phyloP scores from a whole-genome alignment of 2,888 invertebrate species.

The Gandaritis pyraliata region DNA sequence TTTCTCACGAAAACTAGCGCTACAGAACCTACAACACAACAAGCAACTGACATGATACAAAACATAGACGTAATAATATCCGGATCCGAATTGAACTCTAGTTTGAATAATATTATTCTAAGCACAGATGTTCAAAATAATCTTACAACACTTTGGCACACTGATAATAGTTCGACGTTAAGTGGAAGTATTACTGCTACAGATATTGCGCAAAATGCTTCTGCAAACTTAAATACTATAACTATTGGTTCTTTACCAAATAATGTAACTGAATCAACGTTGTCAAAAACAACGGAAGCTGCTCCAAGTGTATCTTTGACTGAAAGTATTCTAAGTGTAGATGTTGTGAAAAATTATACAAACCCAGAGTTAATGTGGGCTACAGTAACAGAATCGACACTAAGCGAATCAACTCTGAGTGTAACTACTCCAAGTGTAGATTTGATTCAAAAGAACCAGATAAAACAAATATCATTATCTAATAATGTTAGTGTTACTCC shows the following conservation, averaged over 20 bases:
- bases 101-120: conserved; percentile 8
- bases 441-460: not conserved
- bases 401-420: not conserved
- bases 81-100: conserved; percentile 1
- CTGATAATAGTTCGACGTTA: not conserved
- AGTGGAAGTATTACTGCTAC: not conserved
- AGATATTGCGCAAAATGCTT: not conserved
- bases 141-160: not conserved
- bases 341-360: not conserved
- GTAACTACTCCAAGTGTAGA: not conserved
- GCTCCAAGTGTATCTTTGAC: not conserved
- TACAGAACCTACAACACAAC: conserved; percentile 15
- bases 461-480: not conserved
- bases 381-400: not conserved
- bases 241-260: not conserved
- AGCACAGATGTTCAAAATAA: not conserved
- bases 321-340: conserved; percentile 1
- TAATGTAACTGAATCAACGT: conserved; percentile 1
- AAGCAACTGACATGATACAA: conserved; percentile 4
- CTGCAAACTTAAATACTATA: not conserved
- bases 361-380: not conserved
- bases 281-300: conserved; percentile 9
- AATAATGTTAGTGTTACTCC: not conserved
- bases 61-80: conserved; percentile 5
- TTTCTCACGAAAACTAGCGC: conserved; percentile 7